Percentiles rank a stretch among this genome's conserved stretches.
Evolutionary conservation across 2,113 vertebrate species (phyloP).

Genomic region (Platycercus adscitus): DNA sequence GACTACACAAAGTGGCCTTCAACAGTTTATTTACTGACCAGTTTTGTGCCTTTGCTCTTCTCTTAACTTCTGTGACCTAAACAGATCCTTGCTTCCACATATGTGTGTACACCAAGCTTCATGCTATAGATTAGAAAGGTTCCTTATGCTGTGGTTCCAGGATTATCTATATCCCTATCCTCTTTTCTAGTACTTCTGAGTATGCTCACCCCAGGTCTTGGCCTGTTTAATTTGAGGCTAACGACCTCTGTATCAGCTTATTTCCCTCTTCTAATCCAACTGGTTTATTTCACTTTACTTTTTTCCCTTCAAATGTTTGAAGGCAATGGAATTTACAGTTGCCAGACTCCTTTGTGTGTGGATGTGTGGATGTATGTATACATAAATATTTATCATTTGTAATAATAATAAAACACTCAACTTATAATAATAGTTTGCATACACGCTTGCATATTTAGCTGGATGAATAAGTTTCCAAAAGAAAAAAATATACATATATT

Average conservation of each 20-base stretch:
- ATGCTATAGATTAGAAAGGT: background rate
- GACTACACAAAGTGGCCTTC: background rate
- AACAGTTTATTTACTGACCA: background rate
- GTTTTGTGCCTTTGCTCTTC: background rate
- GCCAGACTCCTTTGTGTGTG: background rate
- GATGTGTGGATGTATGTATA: background rate
- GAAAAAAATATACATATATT: background rate
- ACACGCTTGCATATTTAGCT: background rate
- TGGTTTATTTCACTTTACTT: background rate
- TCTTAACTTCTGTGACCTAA: background rate
- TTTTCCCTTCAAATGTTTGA: background rate
- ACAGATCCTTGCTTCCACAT: rapidly evolving
- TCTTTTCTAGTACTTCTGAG: background rate
- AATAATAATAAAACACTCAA: background rate
- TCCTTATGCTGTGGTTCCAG: background rate
- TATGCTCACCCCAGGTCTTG: background rate
- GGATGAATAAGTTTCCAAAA: background rate
- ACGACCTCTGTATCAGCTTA: background rate
- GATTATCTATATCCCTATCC: background rate
- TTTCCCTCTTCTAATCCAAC: background rate
- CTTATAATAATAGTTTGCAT: background rate
- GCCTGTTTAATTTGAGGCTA: background rate
- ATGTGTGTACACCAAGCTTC: rapidly evolving
- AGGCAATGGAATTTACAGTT: background rate
- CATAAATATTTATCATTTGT: background rate